Percentiles rank a stretch among this genome's conserved stretches.
These are phyloP conservation scores for Terrapene triunguis DNA, from an alignment of 2,113 vertebrate species.

Conservation along the genomic window DNA sequence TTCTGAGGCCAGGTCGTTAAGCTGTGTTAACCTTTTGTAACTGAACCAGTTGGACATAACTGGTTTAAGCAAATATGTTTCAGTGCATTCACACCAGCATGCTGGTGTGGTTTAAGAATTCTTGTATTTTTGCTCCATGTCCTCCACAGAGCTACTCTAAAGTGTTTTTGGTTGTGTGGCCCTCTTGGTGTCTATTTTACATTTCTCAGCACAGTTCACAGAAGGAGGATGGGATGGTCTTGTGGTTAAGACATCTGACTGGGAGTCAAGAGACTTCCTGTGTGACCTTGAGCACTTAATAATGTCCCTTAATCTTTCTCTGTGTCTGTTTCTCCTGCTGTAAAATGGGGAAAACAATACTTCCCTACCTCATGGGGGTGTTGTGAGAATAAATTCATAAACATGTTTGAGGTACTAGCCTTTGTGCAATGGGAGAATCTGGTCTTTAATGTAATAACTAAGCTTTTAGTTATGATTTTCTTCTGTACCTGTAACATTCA, in stretches of 20 bases:
- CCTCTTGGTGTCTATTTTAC: background rate
- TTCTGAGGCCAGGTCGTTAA: background rate
- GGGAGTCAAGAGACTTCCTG: background rate
- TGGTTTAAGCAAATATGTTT: accelerated
- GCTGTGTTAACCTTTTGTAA: background rate
- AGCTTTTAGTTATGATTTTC: background rate
- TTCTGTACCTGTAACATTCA: background rate
- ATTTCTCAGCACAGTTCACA: background rate
- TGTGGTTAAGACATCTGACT: background rate
- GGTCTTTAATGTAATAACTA: background rate
- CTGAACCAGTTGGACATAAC: accelerated
- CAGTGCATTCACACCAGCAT: background rate
- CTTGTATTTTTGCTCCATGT: background rate
- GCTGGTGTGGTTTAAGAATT: background rate
- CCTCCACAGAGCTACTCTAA: background rate
- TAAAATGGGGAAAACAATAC: background rate
- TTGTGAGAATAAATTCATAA: background rate
- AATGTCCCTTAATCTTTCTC: background rate
- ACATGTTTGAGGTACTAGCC: background rate
- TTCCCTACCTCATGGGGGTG: background rate
- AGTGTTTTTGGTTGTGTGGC: background rate
- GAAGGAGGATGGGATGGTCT: background rate
- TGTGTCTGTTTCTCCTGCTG: background rate
- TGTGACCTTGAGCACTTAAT: accelerated
- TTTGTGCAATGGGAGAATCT: background rate